phyloP scores from a whole-genome alignment of 2,113 vertebrate species.

The Melozone crissalis region DNA sequence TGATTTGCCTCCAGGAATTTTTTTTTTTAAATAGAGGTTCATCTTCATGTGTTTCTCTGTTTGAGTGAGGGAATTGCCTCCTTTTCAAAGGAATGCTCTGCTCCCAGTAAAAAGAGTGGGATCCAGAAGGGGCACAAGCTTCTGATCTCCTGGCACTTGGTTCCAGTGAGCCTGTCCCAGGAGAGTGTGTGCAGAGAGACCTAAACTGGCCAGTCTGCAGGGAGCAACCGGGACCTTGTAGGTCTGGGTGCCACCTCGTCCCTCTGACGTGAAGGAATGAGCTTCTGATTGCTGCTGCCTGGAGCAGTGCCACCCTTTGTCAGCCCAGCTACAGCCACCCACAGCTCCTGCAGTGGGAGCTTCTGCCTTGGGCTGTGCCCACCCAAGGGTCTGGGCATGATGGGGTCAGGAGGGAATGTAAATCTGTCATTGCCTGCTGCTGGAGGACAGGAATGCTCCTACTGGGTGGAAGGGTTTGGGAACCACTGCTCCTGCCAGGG shows the following conservation, averaged over 20 bases:
- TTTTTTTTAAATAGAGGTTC: background rate
- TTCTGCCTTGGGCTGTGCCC: background rate
- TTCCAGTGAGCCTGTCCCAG: background rate
- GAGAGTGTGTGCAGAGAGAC: accelerated
- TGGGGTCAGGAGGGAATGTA: accelerated
- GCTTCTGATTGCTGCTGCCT: background rate
- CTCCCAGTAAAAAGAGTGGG: background rate
- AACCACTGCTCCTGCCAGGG: background rate
- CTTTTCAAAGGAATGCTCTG: background rate
- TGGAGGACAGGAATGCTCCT: background rate
- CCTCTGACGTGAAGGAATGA: background rate
- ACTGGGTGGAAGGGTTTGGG: background rate
- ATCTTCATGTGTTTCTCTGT: background rate
- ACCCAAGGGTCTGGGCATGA: background rate
- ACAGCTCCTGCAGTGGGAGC: background rate
- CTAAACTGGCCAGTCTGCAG: background rate
- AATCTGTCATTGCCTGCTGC: background rate
- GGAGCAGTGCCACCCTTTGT: background rate
- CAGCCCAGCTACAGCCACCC: background rate
- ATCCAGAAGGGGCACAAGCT: background rate
- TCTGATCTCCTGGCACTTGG: background rate
- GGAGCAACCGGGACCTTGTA: background rate
- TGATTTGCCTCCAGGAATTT: background rate
- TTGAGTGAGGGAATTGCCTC: background rate
- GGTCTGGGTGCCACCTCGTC: background rate